Conservation (phyloP, 2,113 vertebrate species). For the Smithornis capensis region DNA sequence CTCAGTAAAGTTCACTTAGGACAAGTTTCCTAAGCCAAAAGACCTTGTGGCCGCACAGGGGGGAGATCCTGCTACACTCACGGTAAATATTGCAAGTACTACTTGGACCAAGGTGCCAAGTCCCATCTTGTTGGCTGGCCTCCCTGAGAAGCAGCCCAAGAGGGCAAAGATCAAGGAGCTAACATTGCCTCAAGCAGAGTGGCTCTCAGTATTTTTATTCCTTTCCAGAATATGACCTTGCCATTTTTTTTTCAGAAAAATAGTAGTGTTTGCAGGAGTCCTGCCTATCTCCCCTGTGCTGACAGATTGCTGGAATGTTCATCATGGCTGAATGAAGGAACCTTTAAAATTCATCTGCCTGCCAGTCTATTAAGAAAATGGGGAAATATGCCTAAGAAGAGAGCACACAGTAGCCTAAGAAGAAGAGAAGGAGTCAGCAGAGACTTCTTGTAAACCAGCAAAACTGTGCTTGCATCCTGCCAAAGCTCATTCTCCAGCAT, state of each 20-base stretch:
- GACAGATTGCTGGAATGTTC: slow-evolving; percentile 32
- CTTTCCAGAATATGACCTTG: not conserved
- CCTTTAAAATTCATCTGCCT: slow-evolving; percentile 7
- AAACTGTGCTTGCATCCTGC: not conserved
- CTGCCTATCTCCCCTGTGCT: not conserved
- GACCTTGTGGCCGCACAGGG: not conserved
- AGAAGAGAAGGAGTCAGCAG: not conserved
- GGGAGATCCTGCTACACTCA: not conserved
- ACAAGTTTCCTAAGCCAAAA: not conserved
- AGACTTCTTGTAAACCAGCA: not conserved
- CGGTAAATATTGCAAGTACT: not conserved
- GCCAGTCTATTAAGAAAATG: not conserved
- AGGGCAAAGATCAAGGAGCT: not conserved
- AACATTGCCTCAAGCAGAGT: not conserved
- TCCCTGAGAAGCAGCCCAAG: not conserved
- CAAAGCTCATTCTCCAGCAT: fast-evolving
- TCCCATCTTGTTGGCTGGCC: not conserved
- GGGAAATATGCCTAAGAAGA: not conserved
- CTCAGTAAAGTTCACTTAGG: not conserved
- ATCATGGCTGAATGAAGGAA: not conserved
- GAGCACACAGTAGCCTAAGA: not conserved
- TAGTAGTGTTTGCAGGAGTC: not conserved
- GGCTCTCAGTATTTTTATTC: not conserved
- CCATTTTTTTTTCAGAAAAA: not conserved
- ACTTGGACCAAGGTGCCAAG: not conserved